These are phyloP conservation scores for Sebastolobus alascanus DNA, from an alignment of 2,797 vertebrate species.

Conservation along the genomic window DNA sequence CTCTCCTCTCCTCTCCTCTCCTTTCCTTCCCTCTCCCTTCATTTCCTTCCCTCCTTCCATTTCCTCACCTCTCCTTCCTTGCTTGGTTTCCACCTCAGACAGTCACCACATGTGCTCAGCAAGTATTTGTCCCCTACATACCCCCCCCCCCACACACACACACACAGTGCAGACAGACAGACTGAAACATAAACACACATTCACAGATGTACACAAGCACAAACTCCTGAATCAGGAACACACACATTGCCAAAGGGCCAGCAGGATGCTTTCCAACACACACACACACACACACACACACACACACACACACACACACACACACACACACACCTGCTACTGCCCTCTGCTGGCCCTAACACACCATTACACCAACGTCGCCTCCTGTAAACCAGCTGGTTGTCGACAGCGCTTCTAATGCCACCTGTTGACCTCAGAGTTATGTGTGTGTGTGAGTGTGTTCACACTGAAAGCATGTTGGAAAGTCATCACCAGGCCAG, in stretches of 20 bases:
- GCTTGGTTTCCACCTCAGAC: conserved; percentile 21
- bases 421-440: conserved; percentile 57
- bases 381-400: conserved; percentile 10
- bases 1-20: background rate
- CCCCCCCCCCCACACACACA: conserved; percentile 1
- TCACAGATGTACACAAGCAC: conserved; percentile 64
- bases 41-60: background rate
- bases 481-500: conserved; percentile 49
- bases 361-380: conserved; percentile 18
- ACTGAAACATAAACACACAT: conserved; percentile 69
- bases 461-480: conserved; percentile 37
- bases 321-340: conserved; percentile 2
- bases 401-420: background rate
- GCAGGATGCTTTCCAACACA: conserved; percentile 46
- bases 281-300: conserved; percentile 23
- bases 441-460: conserved; percentile 13
- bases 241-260: conserved; percentile 58
- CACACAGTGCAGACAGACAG: conserved; percentile 50
- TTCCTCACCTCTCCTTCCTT: background rate
- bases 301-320: background rate
- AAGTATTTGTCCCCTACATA: conserved; percentile 39
- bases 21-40: background rate
- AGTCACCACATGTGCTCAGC: conserved; percentile 71
- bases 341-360: conserved; percentile 66
- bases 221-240: conserved; percentile 59